A percentile compares a stretch with the other conserved stretches of the same genome.
Conservation (phyloP, 1,140 invertebrate species). For the Muscidifurax raptorellus region DNA sequence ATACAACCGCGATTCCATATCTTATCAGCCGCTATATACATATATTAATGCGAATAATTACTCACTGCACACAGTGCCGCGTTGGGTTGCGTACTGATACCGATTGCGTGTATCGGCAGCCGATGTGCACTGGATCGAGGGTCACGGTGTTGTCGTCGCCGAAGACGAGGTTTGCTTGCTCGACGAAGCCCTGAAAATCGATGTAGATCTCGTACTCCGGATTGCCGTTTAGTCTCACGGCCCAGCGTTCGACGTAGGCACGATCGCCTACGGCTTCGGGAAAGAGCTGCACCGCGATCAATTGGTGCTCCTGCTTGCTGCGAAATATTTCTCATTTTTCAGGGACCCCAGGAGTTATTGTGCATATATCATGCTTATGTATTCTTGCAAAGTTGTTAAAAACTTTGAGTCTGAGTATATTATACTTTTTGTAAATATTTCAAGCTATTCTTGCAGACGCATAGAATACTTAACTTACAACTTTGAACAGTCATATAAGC, state of each 20-base stretch:
- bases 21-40: not conserved
- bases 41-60: not conserved
- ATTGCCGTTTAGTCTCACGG: conserved; percentile 61
- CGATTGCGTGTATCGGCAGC: conserved; percentile 50
- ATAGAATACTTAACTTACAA: no score
- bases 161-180: conserved; percentile 59
- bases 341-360: no score
- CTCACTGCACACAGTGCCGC: conserved; percentile 62
- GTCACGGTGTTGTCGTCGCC: conserved; percentile 49
- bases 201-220: conserved; percentile 57
- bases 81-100: conserved; percentile 63
- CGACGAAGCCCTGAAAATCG: conserved; percentile 64
- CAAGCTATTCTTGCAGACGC: no score
- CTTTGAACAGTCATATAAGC: no score
- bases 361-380: no score
- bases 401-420: no score
- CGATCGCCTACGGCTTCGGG: conserved; percentile 55
- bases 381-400: no score
- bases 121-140: conserved; percentile 58
- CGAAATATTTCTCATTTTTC: not conserved
- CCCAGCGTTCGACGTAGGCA: conserved; percentile 65
- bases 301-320: conserved; percentile 58
- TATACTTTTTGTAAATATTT: no score
- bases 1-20: not conserved
- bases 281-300: conserved; percentile 62